Evolutionary conservation across 1,140 invertebrate species (phyloP).

Genomic region (Drosophila lini): DNA sequence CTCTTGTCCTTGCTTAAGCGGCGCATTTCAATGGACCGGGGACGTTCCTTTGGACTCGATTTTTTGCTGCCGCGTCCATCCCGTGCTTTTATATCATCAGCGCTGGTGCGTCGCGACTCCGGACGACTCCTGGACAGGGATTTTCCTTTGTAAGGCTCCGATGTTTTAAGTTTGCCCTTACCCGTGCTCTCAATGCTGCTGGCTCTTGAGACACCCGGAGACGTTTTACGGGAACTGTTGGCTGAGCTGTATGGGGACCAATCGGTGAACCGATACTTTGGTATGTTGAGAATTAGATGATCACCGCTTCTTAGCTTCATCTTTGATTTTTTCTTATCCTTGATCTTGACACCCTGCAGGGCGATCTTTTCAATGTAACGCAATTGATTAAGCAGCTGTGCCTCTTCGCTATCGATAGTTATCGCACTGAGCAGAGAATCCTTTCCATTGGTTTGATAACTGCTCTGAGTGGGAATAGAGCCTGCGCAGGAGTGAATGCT

Average conservation of each 20-base stretch:
- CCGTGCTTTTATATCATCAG: slow-evolving; percentile 84
- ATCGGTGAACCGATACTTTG: slow-evolving; percentile 83
- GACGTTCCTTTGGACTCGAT: slow-evolving; percentile 87
- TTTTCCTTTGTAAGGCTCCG: slow-evolving; percentile 82
- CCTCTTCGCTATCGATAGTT: slow-evolving; percentile 86
- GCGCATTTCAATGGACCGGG: slow-evolving; percentile 88
- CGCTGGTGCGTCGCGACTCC: slow-evolving; percentile 86
- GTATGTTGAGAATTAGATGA: slow-evolving; percentile 82
- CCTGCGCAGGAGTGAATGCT: slow-evolving; percentile 81
- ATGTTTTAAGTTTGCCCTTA: slow-evolving; percentile 71
- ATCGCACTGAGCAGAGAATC: slow-evolving; percentile 80
- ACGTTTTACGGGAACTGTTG: slow-evolving; percentile 82
- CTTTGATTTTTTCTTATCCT: slow-evolving; percentile 82
- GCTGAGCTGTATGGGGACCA: slow-evolving; percentile 83
- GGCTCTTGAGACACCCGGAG: slow-evolving; percentile 79
- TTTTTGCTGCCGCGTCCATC: slow-evolving; percentile 85
- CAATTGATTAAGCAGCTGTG: slow-evolving; percentile 85
- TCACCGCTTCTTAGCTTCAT: slow-evolving; percentile 82
- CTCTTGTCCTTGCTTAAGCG: slow-evolving; percentile 88
- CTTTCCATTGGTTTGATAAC: slow-evolving; percentile 49
- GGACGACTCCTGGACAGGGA: slow-evolving; percentile 85
- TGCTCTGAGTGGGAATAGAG: slow-evolving; percentile 77
- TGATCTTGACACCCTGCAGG: slow-evolving; percentile 84
- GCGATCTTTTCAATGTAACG: slow-evolving; percentile 82
- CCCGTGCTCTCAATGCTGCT: slow-evolving; percentile 83